phyloP scores from a whole-genome alignment of 1,140 invertebrate species.

The Bombus picipes region DNA sequence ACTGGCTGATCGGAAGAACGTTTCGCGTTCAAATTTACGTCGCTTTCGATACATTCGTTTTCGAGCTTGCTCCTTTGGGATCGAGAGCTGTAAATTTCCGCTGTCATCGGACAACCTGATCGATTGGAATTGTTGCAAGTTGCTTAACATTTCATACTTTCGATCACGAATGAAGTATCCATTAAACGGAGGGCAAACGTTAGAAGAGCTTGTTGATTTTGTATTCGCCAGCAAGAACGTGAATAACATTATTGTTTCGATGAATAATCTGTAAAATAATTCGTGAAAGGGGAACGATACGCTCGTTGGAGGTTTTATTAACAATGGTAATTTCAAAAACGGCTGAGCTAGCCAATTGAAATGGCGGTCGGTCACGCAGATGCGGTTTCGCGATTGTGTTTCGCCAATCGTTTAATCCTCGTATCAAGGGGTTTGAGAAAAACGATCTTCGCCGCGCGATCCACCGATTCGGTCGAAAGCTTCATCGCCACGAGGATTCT shows the following conservation, averaged over 20 bases:
- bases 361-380: too few relatives aligned
- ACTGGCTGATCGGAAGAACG: constrained; percentile 4
- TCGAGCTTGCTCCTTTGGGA: not conserved
- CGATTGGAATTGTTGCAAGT: not conserved
- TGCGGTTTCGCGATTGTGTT: not conserved
- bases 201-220: not conserved
- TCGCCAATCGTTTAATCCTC: not conserved
- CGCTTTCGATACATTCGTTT: constrained; percentile 14
- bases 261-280: not conserved
- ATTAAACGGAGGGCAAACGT: not conserved
- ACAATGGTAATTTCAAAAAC: not conserved
- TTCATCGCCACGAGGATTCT: not conserved
- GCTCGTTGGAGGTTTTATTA: not conserved
- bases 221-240: rapidly evolving
- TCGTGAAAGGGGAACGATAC: too few relatives aligned
- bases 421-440: not conserved
- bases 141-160: not conserved
- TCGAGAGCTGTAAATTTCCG: not conserved
- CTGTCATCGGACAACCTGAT: not conserved
- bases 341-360: not conserved
- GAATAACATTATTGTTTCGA: not conserved
- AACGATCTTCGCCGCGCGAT: not conserved
- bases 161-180: not conserved
- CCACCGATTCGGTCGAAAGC: not conserved
- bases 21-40: constrained; percentile 3